A percentile compares a stretch with the other conserved stretches of the same genome.
Evolutionary conservation across 1,140 invertebrate genomes (phyloP).

Genomic region (Dendroctonus ponderosae): DNA sequence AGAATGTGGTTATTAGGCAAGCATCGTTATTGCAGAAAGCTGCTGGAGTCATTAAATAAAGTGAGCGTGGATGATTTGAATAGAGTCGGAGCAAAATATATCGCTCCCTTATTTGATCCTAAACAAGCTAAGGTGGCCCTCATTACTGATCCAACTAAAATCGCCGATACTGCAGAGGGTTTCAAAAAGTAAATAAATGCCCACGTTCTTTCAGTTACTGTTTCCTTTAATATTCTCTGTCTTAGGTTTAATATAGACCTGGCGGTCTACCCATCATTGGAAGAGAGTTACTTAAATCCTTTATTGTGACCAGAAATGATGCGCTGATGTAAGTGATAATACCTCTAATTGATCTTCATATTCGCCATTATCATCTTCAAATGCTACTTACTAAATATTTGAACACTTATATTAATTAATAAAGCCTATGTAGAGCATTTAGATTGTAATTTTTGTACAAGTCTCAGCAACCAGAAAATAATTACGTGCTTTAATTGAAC

Average conservation of each 20-base stretch:
- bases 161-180: conserved; percentile 61
- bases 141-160: conserved; percentile 76
- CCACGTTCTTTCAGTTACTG: neutral
- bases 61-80: conserved; percentile 66
- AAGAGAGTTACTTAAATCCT: conserved; percentile 56
- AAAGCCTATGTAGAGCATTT: too few relatives aligned
- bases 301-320: too few relatives aligned
- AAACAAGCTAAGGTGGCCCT: conserved; percentile 61
- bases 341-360: too few relatives aligned
- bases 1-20: neutral
- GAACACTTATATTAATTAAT: too few relatives aligned
- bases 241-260: conserved; percentile 53
- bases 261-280: conserved; percentile 54
- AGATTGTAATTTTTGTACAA: too few relatives aligned
- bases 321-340: too few relatives aligned
- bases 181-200: conserved; percentile 70
- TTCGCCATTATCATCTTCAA: too few relatives aligned
- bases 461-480: too few relatives aligned
- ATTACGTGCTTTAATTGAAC: too few relatives aligned
- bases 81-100: conserved; percentile 67
- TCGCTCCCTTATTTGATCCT: conserved; percentile 65
- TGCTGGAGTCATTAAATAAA: conserved; percentile 55
- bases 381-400: too few relatives aligned
- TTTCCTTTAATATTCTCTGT: conserved; percentile 30
- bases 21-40: conserved; percentile 31